phyloP scores from a whole-genome alignment of 2,113 vertebrate species.

The Athene noctua region DNA sequence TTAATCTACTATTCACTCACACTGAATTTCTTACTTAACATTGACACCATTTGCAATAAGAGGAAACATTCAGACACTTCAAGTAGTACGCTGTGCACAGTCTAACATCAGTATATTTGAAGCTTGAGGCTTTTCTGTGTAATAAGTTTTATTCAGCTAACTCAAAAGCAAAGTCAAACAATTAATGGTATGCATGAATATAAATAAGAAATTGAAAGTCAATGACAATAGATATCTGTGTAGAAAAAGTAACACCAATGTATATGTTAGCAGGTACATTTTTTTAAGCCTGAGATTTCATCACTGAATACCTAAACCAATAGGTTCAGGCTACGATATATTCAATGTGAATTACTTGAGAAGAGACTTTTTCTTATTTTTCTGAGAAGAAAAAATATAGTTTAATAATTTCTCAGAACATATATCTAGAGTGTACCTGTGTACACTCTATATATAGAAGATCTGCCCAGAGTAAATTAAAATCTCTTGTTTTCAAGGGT shows the following conservation, averaged over 20 bases:
- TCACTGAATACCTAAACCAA: not conserved
- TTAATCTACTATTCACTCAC: not conserved
- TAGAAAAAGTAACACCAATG: not conserved
- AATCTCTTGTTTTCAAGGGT: not conserved
- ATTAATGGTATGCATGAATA: not conserved
- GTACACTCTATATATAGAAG: not conserved
- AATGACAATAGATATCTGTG: not conserved
- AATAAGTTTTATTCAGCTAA: not conserved
- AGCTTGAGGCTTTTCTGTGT: not conserved
- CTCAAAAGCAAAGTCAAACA: not conserved
- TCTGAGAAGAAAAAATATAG: not conserved
- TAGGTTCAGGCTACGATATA: not conserved
- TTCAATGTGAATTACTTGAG: not conserved
- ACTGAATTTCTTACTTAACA: not conserved
- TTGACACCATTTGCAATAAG: not conserved
- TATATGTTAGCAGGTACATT: not conserved
- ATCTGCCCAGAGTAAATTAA: not conserved
- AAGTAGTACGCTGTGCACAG: rapidly evolving
- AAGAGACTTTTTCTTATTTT: not conserved
- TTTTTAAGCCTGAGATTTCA: not conserved
- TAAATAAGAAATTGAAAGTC: not conserved
- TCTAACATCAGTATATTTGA: not conserved
- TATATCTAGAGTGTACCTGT: not conserved
- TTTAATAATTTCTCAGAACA: not conserved
- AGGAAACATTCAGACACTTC: not conserved